Conservation (phyloP, 92 coral and sea anemone genomes). For the Porites rus region DNA sequence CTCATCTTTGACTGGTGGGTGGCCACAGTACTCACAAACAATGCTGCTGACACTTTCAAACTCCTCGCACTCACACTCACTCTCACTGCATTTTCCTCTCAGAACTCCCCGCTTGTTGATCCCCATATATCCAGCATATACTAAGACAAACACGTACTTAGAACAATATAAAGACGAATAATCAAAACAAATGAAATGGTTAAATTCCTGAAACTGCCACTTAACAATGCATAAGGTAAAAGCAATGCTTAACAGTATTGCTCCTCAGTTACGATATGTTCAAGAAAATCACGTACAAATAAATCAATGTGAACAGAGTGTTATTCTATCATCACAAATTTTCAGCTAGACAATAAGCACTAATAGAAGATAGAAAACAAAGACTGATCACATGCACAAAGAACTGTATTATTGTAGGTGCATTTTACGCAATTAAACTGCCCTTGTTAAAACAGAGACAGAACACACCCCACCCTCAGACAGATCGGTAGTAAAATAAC, state of each 20-base stretch:
- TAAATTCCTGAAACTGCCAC: conserved; percentile 15
- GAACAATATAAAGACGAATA: conserved; percentile 14
- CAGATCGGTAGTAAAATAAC: background rate
- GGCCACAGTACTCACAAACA: conserved; percentile 41
- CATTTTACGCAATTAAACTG: conserved; percentile 7
- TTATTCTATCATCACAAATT: conserved; percentile 26
- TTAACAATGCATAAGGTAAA: conserved; percentile 4
- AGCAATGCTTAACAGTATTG: conserved; percentile 12
- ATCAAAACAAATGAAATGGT: conserved; percentile 15
- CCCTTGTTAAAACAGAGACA: conserved; percentile 18
- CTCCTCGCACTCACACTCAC: conserved; percentile 43
- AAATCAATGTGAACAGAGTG: conserved; percentile 13
- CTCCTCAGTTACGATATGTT: conserved; percentile 11
- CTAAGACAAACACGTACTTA: conserved; percentile 17
- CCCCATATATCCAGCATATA: conserved; percentile 26
- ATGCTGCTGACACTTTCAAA: conserved; percentile 39
- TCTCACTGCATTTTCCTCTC: conserved; percentile 33
- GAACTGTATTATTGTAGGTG: conserved; percentile 14
- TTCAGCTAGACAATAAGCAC: conserved; percentile 19
- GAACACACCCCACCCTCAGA: conserved; percentile 10
- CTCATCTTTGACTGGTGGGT: conserved; percentile 45
- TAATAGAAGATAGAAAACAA: conserved; percentile 11
- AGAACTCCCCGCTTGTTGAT: conserved; percentile 43
- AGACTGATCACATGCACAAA: conserved; percentile 24
- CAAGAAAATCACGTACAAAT: background rate